Base-by-base conservation (phyloP, 1,140 invertebrate species). In the Dinoponera quadriceps region DNA sequence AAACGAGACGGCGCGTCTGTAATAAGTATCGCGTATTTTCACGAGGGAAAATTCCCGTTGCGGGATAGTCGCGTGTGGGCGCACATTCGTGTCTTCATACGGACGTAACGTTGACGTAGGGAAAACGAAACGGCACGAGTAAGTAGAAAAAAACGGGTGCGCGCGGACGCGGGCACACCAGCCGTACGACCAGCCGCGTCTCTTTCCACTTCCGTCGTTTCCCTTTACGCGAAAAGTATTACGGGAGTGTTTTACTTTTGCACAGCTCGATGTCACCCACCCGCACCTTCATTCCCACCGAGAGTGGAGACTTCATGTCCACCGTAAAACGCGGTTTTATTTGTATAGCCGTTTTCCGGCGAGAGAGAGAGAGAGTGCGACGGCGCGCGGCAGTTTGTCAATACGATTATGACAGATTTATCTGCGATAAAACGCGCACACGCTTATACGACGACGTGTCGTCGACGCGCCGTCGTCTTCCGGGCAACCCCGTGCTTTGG, bases 401-500 rank as follows among this genome's bases (percentile, higher is more conserved):
- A 80, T 71, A 71, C 65, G 75, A 80, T 80, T 80, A 80, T 80
- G 75, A 80, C 75, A 80, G 65, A 80, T 80, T 80, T 80, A 80
- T 80, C 65, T 57, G 65, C 65, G 22, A 71, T 71, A 80, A 80
- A 80, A 80, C n/a, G 65, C n/a, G 51, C 33, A 69, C 51, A 22
- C 16, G 73, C 27, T 25, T 65, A 13, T 51, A 65, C 27, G 73
- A 68, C 20, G 48, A 33, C 14, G 22, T n/a, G n/a, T 71, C 51
- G 44, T 57, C 54, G 51, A 55, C 29, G 16, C 38, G n/a, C n/a
- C 33, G 38, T 11, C 38, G 38, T 80, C 69, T 71, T 71, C 33
- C 63, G 51, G 3, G 22, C 29, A 13, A 5, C 29, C 38, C 29
- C 13, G 63, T 57, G 20, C n/a, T 9, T 9, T 3, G 2, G 54